Base-by-base conservation (phyloP, 2,797 vertebrate genomes). In the Ptychadena robeensis region DNA sequence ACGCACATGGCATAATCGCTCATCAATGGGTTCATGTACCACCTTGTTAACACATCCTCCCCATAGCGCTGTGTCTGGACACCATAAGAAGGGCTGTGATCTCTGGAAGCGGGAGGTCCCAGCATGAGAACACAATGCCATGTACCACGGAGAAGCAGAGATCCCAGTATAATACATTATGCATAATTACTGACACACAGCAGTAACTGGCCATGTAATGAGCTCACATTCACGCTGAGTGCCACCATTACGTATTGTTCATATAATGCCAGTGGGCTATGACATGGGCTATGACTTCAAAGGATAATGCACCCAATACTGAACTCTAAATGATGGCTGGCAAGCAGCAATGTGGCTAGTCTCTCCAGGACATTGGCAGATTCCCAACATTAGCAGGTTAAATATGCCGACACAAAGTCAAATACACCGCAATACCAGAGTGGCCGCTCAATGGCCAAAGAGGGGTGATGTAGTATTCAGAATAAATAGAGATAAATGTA, bases 1-100 rank as follows among this genome's bases (percentile, higher is more conserved):
- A n/a, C n/a, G n/a, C n/a, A n/a, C n/a, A 61, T 63, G 82, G 83
- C 84, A 83, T 9, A 28, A 77, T 86, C 63, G 65, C 81, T 70
- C 8, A 53, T 22, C 22, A 53, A 22, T 6, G 0, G 18, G 44
- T 53, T 53, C 1, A 53, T 22, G 44, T 22, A 22, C 18, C 18
- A 2, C 15, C 0, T 2, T n/a, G 18, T 53, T 30, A 18, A 37
- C 53, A 64, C 25, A 61, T 31, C 5, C 35, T n/a, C 11, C n/a
- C 25, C 10, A 57, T n/a, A 71, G 27, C 35, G 28, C 9, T 18
- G 44, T 68, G 48, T 61, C 35, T 61, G 35, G 66, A 79, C 53
- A 27, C 12, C 34, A 64, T 72, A 31, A 72, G 69, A 18, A 48
- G 2, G 12, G 6, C 65, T 80, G 70, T 84, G 82, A 84, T 80